phyloP scores from a whole-genome alignment of 2,113 vertebrate genomes.

The Toxostoma redivivum region DNA sequence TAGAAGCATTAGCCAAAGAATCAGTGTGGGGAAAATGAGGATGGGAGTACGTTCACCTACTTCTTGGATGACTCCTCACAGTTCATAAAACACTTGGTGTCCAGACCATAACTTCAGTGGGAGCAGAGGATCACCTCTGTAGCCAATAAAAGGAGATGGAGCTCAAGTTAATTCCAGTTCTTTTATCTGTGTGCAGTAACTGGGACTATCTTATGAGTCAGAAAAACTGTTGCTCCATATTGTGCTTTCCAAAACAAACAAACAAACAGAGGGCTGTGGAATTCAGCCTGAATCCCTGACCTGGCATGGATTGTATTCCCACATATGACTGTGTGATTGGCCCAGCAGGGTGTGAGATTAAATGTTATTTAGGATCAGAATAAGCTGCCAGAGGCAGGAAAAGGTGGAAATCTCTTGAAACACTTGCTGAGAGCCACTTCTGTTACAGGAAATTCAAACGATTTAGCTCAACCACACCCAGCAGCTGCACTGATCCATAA shows the following conservation, averaged over 20 bases:
- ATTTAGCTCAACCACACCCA: neutral
- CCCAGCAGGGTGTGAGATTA: neutral
- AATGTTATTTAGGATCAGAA: neutral
- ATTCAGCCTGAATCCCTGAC: neutral
- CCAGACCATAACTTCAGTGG: neutral
- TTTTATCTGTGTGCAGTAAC: neutral
- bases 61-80: neutral
- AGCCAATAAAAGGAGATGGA: neutral
- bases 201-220: neutral
- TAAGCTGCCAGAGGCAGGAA: neutral
- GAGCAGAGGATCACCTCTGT: neutral
- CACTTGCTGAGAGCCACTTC: neutral
- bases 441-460: neutral
- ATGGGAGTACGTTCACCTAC: neutral
- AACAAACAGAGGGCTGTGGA: neutral
- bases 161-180: neutral
- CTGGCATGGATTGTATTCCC: fast-evolving
- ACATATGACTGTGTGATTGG: neutral
- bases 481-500: neutral
- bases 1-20: neutral
- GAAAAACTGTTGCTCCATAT: neutral
- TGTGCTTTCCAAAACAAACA: neutral
- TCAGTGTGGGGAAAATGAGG: neutral
- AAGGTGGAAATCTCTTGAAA: neutral
- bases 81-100: conserved; percentile 1